These are phyloP conservation scores for Semnornis frantzii DNA, from an alignment of 2,113 vertebrate species.

Conservation along the genomic window DNA sequence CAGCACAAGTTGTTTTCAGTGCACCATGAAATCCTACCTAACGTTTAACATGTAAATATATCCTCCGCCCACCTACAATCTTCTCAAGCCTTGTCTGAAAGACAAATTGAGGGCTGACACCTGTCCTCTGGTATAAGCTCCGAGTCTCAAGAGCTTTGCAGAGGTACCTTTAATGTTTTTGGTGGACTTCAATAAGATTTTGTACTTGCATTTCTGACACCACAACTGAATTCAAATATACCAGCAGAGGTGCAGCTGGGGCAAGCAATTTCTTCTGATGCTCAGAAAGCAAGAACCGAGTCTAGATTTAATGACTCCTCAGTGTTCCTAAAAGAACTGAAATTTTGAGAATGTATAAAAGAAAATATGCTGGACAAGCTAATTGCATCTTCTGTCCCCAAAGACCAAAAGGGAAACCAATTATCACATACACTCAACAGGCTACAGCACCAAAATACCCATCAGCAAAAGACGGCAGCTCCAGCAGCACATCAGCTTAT, in stretches of 20 bases:
- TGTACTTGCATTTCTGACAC: slow-evolving; percentile 14
- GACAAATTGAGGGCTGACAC: neutral
- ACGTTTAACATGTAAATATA: slow-evolving; percentile 33
- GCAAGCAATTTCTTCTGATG: slow-evolving; percentile 35
- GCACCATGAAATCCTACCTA: neutral
- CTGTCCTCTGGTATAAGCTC: neutral
- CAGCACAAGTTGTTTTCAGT: neutral
- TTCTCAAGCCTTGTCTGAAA: slow-evolving; percentile 3
- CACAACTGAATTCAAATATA: slow-evolving; percentile 20
- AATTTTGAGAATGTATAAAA: slow-evolving; percentile 63
- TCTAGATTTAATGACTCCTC: slow-evolving; percentile 10
- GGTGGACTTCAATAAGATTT: slow-evolving; percentile 21
- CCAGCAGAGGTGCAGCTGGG: neutral
- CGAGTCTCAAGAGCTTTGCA: neutral
- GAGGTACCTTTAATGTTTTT: neutral
- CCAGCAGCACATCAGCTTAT: slow-evolving; percentile 9
- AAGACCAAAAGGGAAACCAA: slow-evolving; percentile 72
- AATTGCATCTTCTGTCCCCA: slow-evolving; percentile 79
- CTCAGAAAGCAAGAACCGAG: slow-evolving; percentile 39
- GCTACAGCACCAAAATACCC: slow-evolving; percentile 54
- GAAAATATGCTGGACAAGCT: slow-evolving; percentile 59
- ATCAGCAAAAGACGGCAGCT: slow-evolving; percentile 37
- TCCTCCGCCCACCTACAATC: neutral
- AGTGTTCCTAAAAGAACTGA: slow-evolving; percentile 31
- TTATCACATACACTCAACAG: slow-evolving; percentile 75